Conservation (phyloP, 2,797 vertebrate genomes). For the Sebastes paucispinis region DNA sequence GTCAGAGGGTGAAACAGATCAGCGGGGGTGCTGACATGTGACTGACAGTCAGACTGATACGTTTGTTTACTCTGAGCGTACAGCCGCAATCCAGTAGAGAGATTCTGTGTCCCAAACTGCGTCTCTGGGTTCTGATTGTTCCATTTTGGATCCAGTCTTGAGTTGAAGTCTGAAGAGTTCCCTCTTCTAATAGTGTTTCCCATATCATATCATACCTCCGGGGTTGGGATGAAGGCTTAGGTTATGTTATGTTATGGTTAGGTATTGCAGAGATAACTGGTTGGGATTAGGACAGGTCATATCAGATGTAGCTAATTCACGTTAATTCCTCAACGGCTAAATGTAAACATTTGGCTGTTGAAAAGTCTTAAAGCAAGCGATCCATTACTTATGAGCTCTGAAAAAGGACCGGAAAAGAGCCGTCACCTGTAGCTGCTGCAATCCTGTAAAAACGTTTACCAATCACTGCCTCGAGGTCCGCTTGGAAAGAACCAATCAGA, state of each 20-base stretch:
- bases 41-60: slow-evolving; percentile 29
- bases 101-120: not conserved
- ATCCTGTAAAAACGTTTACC: too few relatives aligned
- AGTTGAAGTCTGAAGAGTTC: not conserved
- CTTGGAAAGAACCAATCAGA: too few relatives aligned
- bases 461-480: too few relatives aligned
- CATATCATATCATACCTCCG: not conserved
- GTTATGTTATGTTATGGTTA: not conserved
- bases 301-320: not conserved
- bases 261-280: not conserved
- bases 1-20: slow-evolving; percentile 33
- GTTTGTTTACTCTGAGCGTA: slow-evolving; percentile 18
- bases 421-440: too few relatives aligned
- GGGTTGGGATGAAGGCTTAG: not conserved
- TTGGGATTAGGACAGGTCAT: not conserved
- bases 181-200: not conserved
- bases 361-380: not conserved
- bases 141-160: not conserved
- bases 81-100: not conserved
- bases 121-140: not conserved
- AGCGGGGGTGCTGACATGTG: not conserved
- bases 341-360: not conserved
- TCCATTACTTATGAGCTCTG: too few relatives aligned
- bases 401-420: too few relatives aligned
- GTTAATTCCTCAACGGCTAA: not conserved